phyloP scores from a whole-genome alignment of 2,113 vertebrate genomes.

The Ahaetulla prasina region DNA sequence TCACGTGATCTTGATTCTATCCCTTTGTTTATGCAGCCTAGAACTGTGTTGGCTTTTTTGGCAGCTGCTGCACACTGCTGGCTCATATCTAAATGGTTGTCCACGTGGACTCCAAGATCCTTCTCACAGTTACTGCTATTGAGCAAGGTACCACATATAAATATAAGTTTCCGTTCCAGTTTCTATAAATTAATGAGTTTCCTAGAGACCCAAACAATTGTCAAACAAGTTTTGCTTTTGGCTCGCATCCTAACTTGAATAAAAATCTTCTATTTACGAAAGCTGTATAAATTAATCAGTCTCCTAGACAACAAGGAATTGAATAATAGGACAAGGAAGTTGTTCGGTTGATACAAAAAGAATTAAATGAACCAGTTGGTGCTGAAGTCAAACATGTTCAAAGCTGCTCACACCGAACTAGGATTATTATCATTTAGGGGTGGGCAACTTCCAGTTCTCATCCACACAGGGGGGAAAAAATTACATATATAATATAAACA shows the following conservation, averaged over 20 bases:
- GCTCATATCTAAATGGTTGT: too few species aligned
- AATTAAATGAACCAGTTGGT: not conserved
- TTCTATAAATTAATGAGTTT: not conserved
- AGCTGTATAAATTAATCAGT: not conserved
- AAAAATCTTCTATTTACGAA: not conserved
- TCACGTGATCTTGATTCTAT: too few species aligned
- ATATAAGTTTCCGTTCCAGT: not conserved
- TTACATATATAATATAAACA: not conserved
- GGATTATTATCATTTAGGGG: not conserved
- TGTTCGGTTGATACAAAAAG: not conserved
- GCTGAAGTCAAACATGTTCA: not conserved
- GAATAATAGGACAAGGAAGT: not conserved
- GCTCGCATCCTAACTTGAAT: not conserved
- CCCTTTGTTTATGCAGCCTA: too few species aligned
- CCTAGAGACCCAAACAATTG: not conserved
- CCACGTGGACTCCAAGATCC: too few species aligned
- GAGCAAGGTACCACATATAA: too few species aligned
- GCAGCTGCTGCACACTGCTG: too few species aligned
- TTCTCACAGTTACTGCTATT: too few species aligned
- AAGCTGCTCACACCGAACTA: not conserved
- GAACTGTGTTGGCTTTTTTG: too few species aligned
- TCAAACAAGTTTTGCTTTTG: not conserved
- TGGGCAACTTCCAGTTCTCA: not conserved
- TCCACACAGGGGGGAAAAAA: not conserved
- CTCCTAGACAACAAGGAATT: not conserved